Percentiles rank a stretch among this genome's conserved stretches.
Evolutionary conservation across 2,113 vertebrate species (phyloP).

Genomic region (Podilymbus podiceps): DNA sequence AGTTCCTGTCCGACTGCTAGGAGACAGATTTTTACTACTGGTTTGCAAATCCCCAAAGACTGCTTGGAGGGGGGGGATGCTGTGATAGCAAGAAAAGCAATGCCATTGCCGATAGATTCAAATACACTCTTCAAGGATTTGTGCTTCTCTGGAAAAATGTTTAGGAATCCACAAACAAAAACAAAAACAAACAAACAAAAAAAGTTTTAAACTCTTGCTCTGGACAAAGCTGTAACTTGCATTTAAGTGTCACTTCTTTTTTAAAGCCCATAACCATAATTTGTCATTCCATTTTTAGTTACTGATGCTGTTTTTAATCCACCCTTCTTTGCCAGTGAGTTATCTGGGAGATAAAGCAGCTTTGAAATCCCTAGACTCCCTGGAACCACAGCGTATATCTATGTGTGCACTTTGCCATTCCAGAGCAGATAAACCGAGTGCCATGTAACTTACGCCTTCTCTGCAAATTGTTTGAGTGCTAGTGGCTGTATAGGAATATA

Average conservation of each 20-base stretch:
- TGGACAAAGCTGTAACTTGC: not conserved
- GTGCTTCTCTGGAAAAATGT: not conserved
- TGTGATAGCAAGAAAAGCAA: not conserved
- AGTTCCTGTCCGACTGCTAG: not conserved
- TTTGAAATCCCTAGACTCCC: conserved; percentile 58
- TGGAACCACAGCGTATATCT: conserved; percentile 35
- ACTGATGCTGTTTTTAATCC: not conserved
- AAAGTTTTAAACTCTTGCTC: not conserved
- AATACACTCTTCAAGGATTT: not conserved
- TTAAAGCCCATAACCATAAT: not conserved
- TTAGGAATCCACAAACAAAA: not conserved
- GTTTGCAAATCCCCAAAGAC: not conserved
- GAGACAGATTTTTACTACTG: not conserved
- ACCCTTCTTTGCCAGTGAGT: not conserved
- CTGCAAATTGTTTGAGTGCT: not conserved
- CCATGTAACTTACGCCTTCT: not conserved
- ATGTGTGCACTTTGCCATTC: conserved; percentile 18
- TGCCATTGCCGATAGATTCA: not conserved
- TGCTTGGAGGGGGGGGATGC: not conserved
- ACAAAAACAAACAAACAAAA: too few relatives aligned
- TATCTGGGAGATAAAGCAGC: conserved; percentile 63
- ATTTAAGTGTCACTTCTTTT: not conserved
- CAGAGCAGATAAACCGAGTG: conserved; percentile 42
- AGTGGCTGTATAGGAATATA: not conserved
- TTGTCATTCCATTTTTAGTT: conserved; percentile 11